phyloP scores from a whole-genome alignment of 2,797 vertebrate species.

The Hoplostethus atlanticus region DNA sequence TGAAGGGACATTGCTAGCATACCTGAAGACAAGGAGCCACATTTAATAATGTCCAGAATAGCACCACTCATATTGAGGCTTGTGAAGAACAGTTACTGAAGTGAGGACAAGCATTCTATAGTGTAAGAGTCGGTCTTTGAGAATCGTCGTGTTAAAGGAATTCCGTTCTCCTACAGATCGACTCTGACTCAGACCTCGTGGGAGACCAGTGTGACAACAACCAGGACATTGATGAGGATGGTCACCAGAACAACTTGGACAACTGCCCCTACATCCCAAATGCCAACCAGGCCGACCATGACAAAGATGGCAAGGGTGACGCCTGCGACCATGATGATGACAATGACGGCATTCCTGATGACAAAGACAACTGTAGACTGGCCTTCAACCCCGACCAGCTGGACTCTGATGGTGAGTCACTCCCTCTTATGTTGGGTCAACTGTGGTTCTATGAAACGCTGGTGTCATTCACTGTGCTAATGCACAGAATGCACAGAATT shows the following conservation, averaged over 20 bases:
- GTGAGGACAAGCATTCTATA: conserved; percentile 47
- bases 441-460: neutral
- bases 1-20: conserved; percentile 62
- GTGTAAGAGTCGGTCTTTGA: conserved; percentile 30
- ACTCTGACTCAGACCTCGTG: conserved; percentile 94
- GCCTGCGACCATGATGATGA: conserved; percentile 98
- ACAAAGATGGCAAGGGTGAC: conserved; percentile 98
- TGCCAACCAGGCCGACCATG: conserved; percentile 97
- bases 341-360: conserved; percentile 96
- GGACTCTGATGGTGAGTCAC: conserved; percentile 92
- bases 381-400: conserved; percentile 94
- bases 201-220: conserved; percentile 98
- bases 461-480: neutral
- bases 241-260: conserved; percentile 99
- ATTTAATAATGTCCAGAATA: conserved; percentile 45
- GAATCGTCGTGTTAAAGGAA: conserved; percentile 64
- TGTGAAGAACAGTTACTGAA: conserved; percentile 57
- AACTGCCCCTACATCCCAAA: conserved; percentile 99
- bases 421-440: neutral
- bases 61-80: conserved; percentile 44
- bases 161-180: conserved; percentile 84
- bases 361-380: conserved; percentile 96
- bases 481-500: neutral
- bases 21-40: conserved; percentile 58
- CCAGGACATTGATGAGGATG: conserved; percentile 98